phyloP scores from a whole-genome alignment of 2,888 invertebrate genomes.

The Plebejus anna region DNA sequence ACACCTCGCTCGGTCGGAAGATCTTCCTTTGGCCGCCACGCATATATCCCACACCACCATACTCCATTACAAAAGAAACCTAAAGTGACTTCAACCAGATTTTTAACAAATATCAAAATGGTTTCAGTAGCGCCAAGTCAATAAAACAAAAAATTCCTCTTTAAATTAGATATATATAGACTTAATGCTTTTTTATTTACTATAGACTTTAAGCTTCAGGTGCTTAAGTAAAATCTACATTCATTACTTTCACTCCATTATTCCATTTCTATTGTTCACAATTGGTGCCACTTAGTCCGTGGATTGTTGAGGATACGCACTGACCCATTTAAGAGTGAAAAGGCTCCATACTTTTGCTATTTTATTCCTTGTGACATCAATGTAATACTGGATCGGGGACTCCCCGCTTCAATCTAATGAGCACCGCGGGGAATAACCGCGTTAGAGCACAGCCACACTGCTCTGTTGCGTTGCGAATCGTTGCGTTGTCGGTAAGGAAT shows the following conservation, averaged over 20 bases:
- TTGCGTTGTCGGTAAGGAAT: too few species aligned
- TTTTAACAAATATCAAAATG: not conserved
- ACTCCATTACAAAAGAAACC: not conserved
- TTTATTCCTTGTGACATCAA: conserved; percentile 45
- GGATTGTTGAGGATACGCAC: conserved; percentile 10
- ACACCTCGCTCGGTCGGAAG: too few species aligned
- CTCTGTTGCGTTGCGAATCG: not conserved
- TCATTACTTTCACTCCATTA: not conserved
- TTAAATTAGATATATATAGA: too few species aligned
- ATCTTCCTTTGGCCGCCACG: too few species aligned
- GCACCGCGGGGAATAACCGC: conserved; percentile 51
- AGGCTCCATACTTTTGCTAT: conserved; percentile 6
- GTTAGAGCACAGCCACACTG: conserved; percentile 20
- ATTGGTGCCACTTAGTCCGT: not conserved
- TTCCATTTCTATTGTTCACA: conserved; percentile 11
- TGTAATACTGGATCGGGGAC: conserved; percentile 42
- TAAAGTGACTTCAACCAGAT: not conserved
- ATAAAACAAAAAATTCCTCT: not conserved
- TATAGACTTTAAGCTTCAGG: conserved; percentile 5
- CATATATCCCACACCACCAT: too few species aligned
- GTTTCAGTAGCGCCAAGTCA: not conserved
- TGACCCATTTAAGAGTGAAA: conserved; percentile 15
- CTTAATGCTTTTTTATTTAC: too few species aligned
- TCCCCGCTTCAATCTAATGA: conserved; percentile 54
- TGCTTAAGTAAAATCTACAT: not conserved